Conservation (phyloP, 2,113 vertebrate species). For the Ceyx melanurus region DNA sequence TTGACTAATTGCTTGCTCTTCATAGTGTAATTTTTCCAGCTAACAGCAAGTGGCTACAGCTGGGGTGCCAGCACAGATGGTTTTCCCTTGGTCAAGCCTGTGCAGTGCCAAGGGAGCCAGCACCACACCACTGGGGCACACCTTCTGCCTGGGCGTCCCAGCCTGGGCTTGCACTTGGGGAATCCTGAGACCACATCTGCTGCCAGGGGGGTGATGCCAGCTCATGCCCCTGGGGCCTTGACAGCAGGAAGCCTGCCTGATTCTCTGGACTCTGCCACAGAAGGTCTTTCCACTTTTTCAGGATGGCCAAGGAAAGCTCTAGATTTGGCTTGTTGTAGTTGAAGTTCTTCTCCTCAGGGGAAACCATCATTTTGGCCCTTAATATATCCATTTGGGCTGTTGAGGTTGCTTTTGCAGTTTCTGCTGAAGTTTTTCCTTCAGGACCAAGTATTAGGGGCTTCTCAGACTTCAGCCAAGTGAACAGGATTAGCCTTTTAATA, state of each 20-base stretch:
- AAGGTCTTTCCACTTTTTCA: not conserved
- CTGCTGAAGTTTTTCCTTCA: not conserved
- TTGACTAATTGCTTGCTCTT: not conserved
- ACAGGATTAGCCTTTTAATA: not conserved
- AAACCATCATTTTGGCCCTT: not conserved
- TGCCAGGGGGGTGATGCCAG: rapidly evolving
- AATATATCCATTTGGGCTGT: not conserved
- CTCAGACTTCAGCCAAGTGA: not conserved
- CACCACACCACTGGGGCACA: rapidly evolving
- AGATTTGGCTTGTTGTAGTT: not conserved
- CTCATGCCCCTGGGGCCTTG: not conserved
- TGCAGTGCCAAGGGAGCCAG: not conserved
- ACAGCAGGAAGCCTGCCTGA: not conserved
- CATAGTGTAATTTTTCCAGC: not conserved
- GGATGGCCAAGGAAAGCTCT: not conserved
- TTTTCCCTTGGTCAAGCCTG: not conserved
- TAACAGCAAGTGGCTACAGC: not conserved
- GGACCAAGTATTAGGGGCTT: not conserved
- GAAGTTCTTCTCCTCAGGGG: not conserved
- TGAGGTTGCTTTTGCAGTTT: not conserved
- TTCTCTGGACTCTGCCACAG: too few relatives aligned
- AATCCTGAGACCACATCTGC: not conserved
- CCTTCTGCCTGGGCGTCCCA: not conserved
- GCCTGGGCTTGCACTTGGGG: not conserved
- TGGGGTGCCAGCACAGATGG: not conserved